Conservation (phyloP, 2,797 vertebrate species). For the Schizothorax lantsangensis region DNA sequence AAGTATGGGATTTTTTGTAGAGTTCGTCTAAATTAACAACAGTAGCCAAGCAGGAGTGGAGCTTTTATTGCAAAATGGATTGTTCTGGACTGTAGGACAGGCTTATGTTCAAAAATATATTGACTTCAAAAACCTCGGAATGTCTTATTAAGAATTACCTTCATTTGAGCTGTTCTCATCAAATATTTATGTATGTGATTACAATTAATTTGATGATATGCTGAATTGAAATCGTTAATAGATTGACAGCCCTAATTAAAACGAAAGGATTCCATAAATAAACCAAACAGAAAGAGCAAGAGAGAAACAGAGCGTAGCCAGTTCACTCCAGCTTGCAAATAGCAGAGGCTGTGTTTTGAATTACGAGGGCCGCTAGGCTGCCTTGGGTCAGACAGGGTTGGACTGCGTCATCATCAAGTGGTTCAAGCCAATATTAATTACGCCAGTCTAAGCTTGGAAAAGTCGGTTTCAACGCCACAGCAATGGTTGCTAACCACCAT, state of each 20-base stretch:
- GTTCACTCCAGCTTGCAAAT: constrained; percentile 5
- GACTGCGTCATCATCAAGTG: constrained; percentile 1
- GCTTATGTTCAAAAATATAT: not conserved
- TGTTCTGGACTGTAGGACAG: not conserved
- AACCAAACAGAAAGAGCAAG: constrained; percentile 4
- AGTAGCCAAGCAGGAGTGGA: not conserved
- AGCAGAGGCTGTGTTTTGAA: constrained; percentile 5
- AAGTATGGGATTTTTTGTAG: not conserved
- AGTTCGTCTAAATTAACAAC: not conserved
- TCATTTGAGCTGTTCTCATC: not conserved
- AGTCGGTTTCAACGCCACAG: not conserved
- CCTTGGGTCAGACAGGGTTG: constrained; percentile 17
- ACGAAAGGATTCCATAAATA: not conserved
- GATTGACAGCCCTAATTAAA: not conserved
- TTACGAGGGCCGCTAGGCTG: constrained; percentile 20
- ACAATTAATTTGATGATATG: constrained; percentile 4
- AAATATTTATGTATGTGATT: constrained; percentile 4
- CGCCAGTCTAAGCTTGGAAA: constrained; percentile 17
- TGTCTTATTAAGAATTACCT: not conserved
- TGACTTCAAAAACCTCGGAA: not conserved
- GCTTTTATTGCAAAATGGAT: not conserved
- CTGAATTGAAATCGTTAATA: not conserved
- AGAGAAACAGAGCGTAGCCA: not conserved
- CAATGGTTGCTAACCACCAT: constrained; percentile 32
- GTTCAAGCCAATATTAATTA: constrained; percentile 47